Evolutionary conservation across 1,140 invertebrate species (phyloP).

Genomic region (Ostrea denselamellosa): DNA sequence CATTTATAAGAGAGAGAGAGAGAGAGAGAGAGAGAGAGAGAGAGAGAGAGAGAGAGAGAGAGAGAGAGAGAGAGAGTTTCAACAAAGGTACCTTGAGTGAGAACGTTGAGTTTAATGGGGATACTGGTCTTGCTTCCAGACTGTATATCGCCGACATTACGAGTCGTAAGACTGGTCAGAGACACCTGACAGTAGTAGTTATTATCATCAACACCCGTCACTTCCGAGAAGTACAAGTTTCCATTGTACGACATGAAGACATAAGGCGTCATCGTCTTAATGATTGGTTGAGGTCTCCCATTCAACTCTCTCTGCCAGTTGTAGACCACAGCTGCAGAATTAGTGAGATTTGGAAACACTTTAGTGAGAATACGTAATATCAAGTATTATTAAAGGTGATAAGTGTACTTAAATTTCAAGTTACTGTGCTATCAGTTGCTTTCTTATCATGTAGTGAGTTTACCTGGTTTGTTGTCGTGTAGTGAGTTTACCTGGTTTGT

Average conservation of each 20-base stretch:
- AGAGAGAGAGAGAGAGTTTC: not conserved
- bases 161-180: conserved; percentile 59
- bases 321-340: conserved; percentile 56
- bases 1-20: not conserved
- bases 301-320: conserved; percentile 56
- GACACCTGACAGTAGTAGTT: conserved; percentile 65
- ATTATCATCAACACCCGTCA: conserved; percentile 59
- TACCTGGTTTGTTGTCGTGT: too few relatives aligned
- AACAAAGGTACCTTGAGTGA: conserved; percentile 54
- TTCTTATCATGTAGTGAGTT: too few relatives aligned
- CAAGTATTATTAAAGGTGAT: too few relatives aligned
- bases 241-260: conserved; percentile 69
- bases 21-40: not conserved
- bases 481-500: too few relatives aligned
- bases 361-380: too few relatives aligned
- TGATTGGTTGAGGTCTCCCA: conserved; percentile 48
- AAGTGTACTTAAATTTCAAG: too few relatives aligned
- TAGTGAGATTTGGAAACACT: not conserved
- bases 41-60: too few relatives aligned
- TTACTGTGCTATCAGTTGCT: too few relatives aligned
- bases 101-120: conserved; percentile 60
- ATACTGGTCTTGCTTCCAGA: conserved; percentile 62
- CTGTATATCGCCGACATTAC: conserved; percentile 60
- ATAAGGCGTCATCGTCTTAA: conserved; percentile 56
- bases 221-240: conserved; percentile 71